Evolutionary conservation across 30 jellyfish, hydroid and myxozoan genomes (phyloP), one percentile per base, ranked within the genome.

Genomic region (Aurelia coerulea): DNA sequence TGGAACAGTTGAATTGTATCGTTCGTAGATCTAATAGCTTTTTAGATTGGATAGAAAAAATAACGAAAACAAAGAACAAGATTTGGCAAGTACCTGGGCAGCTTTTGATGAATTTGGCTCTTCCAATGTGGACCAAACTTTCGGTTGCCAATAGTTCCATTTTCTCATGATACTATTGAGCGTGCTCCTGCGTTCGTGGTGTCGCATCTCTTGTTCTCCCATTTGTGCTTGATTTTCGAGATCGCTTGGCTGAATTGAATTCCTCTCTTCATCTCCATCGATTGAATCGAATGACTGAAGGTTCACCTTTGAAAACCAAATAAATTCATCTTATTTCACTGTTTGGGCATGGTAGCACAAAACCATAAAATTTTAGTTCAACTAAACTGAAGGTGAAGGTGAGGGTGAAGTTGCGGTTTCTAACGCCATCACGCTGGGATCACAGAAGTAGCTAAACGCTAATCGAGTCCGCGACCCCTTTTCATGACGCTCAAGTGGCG

Each of bases 81-180:
- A 46, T 6, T 46, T 6, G 6, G n/a, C 12, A n/a, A 51, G 2
- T 78, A 91, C 98, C 96, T 91, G 93, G 3, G 98, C 98, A 35
- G 86, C 83, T 68, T 51, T 75, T 10, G 96, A 91, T 18, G 98
- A 85, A 60, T 85, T 80, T 4, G 98, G 98, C 17, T 91, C 96
- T 73, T 91, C 98, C 62, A 91, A 73, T 2, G 90, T 73, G 46
- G 88, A 50, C 98, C 98, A 91, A 14, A 91, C 81, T 63, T 63
- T 80, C 51, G 95, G 92, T 81, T 74, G 93, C 90, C 91, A 81
- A 53, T 80, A 60, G 2, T 78, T 52, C 91, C 89, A 79, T 56
- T 74, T 74, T 49, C 88, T 62, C 78, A 60, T 60, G 60, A 87
- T 79, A 52, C 84, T 67, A n/a, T 68, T 78, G 54, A 73, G 10